Percentiles rank a stretch among this genome's conserved stretches.
Conservation (phyloP, 2,113 vertebrate species). For the Turnix velox region DNA sequence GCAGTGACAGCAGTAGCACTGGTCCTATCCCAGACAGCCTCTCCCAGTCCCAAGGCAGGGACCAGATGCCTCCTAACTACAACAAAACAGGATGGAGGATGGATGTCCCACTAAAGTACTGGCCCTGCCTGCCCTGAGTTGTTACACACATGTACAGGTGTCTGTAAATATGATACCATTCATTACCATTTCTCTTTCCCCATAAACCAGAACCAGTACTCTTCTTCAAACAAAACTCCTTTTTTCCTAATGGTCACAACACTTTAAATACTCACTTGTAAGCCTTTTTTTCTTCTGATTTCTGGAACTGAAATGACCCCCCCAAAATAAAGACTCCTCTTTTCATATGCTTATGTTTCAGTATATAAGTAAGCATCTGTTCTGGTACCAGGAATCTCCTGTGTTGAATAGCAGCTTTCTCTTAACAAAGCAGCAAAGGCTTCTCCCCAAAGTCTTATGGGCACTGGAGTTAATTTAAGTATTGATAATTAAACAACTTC, state of each 20-base stretch:
- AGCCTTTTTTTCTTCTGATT: not conserved
- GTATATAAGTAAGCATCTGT: not conserved
- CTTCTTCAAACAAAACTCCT: not conserved
- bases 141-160: constrained; percentile 15
- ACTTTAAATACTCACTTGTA: not conserved
- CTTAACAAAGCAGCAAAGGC: not conserved
- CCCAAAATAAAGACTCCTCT: not conserved
- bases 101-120: not conserved
- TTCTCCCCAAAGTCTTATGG: not conserved
- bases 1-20: not conserved
- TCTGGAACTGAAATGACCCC: not conserved
- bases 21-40: not conserved
- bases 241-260: not conserved
- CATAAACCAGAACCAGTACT: constrained; percentile 4
- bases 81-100: not conserved
- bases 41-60: not conserved
- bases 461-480: not conserved
- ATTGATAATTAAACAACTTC: not conserved
- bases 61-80: not conserved
- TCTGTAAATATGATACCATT: constrained; percentile 1
- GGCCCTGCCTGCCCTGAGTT: not conserved
- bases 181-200: not conserved
- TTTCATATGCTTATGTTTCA: not conserved
- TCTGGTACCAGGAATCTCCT: not conserved
- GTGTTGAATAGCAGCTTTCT: not conserved